Percentiles rank a stretch among this genome's conserved stretches.
Conservation (phyloP, 2,113 vertebrate genomes). For the Acinonyx jubatus region DNA sequence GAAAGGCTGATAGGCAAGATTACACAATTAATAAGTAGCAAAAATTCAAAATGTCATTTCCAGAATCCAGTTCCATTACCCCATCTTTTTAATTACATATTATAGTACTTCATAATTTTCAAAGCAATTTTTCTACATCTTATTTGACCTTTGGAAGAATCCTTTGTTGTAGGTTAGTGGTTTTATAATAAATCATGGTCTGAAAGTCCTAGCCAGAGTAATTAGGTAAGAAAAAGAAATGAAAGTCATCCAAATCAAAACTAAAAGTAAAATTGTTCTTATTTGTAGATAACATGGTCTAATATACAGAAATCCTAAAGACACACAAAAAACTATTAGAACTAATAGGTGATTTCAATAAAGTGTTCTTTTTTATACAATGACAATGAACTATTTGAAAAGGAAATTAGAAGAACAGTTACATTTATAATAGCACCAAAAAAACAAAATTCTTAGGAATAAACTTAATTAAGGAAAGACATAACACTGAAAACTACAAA, state of each 20-base stretch:
- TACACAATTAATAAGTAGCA: neutral
- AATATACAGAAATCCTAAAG: neutral
- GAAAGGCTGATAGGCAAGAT: neutral
- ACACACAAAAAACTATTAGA: neutral
- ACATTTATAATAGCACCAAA: neutral
- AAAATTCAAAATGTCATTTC: constrained; percentile 15
- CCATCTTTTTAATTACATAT: neutral
- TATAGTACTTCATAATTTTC: neutral
- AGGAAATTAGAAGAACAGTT: neutral
- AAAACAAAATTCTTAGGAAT: neutral
- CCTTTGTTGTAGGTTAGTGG: neutral
- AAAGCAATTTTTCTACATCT: neutral
- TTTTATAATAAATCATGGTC: neutral
- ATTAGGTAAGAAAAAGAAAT: neutral
- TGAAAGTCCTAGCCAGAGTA: neutral
- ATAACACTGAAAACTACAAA: neutral
- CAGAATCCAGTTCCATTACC: neutral
- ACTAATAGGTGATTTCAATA: neutral
- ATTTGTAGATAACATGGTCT: neutral
- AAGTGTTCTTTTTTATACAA: neutral
- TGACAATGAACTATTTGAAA: neutral
- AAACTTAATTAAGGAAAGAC: neutral
- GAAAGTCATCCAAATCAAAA: neutral
- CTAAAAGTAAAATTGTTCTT: neutral
- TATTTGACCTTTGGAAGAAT: neutral